These are phyloP conservation scores for Umimayanthus kanabou DNA, from an alignment of 92 coral and sea anemone species.

Conservation along the genomic window DNA sequence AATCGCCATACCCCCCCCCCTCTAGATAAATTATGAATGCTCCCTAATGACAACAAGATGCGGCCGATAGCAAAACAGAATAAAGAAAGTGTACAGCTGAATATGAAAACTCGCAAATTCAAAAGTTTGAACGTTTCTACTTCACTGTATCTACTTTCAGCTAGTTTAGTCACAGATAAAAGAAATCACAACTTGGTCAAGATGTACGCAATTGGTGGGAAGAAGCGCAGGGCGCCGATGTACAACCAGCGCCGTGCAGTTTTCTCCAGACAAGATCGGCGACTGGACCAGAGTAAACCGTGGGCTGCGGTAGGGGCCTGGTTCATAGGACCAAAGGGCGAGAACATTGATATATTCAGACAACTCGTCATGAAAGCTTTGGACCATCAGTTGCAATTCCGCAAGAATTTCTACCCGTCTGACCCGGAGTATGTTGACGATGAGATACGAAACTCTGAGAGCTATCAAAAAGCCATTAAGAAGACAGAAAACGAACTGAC, in stretches of 20 bases:
- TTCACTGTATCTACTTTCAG: neutral
- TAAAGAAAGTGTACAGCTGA: no score
- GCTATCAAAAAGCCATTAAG: neutral
- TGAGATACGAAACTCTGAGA: slow-evolving; percentile 5
- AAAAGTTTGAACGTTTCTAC: no score
- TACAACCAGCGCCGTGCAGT: slow-evolving; percentile 17
- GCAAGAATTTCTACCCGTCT: slow-evolving; percentile 49
- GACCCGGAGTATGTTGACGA: slow-evolving; percentile 25
- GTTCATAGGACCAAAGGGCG: slow-evolving; percentile 81
- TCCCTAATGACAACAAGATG: no score
- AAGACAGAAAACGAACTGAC: neutral
- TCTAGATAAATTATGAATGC: no score
- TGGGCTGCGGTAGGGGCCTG: slow-evolving; percentile 72
- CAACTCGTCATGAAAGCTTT: slow-evolving; percentile 49
- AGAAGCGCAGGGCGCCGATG: slow-evolving; percentile 14
- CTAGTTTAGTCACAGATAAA: neutral
- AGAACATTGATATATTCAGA: slow-evolving; percentile 60
- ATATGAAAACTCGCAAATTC: no score
- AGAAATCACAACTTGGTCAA: neutral
- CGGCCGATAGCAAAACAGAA: no score
- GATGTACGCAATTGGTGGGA: slow-evolving; percentile 17
- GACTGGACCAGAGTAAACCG: neutral
- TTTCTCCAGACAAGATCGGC: neutral
- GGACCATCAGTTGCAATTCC: slow-evolving; percentile 53
- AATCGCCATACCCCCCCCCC: no score